Evolutionary conservation across 2,797 vertebrate genomes (phyloP), one percentile per base, ranked within the genome.

Genomic region (Chelmon rostratus): DNA sequence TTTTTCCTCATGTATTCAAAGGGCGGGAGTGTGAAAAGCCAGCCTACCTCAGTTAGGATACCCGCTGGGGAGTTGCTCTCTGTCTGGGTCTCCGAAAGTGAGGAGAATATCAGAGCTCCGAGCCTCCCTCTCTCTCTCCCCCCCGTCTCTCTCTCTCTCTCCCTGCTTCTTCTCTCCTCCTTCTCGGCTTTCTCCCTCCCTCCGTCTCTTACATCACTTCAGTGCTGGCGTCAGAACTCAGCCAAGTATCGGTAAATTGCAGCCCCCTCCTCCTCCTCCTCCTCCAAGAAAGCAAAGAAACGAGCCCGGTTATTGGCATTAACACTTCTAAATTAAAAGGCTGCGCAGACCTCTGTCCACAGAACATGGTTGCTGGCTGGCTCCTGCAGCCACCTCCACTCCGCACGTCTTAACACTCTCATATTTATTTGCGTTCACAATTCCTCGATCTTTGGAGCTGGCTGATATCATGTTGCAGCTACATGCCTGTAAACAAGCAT

Each of bases 131-230:
- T 25, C 62, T 12, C 59, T 3, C 69, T 13, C 53, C 19, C 70
- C 4, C 71, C n/a, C n/a, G n/a, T 31, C 57, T 47, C 58, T 59
- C 86, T 58, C 81, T 76, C 71, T 76, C 87, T 67, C 73, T 78
- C 47, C 1, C 16, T 25, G 44, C 87, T 84, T 73, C 79, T 85
- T 73, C 81, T 91, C 76, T 80, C 73, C 76, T 73, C 83, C 57
- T 63, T 65, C 73, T 76, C 67, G n/a, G 52, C 79, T 71, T 66
- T 70, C 81, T 75, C 87, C 86, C 89, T 81, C 76, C 83, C 90
- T 90, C 86, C 64, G 54, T 72, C 84, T 87, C 90, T 93, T 92
- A 93, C 95, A 95, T 96, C 95, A 94, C 89, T 93, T 85, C 76
- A 63, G 81, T 66, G 73, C 87, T 93, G 91, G 87, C 93, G 92